A percentile compares a stretch with the other conserved stretches of the same genome.
Conservation (phyloP, 2,113 vertebrate genomes). For the Mystacornis crossleyi region DNA sequence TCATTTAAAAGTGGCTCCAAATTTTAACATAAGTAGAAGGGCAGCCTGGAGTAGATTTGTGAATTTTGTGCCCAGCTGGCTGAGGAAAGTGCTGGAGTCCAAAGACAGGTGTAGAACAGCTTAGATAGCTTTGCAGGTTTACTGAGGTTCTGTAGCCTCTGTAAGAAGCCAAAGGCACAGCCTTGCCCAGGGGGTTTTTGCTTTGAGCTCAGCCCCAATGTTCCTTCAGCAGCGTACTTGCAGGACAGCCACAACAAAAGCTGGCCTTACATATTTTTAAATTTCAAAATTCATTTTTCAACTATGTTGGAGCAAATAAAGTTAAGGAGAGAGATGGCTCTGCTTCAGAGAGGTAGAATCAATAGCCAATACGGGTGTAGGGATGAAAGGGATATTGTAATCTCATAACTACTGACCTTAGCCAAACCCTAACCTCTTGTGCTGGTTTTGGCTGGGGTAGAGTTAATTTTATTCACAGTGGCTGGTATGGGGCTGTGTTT, state of each 20-base stretch:
- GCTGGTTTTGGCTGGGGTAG: not conserved
- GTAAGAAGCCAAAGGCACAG: not conserved
- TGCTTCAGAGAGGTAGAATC: not conserved
- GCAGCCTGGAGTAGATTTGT: not conserved
- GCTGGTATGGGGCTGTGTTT: not conserved
- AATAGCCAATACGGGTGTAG: not conserved
- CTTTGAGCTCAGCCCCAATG: not conserved
- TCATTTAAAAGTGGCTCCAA: not conserved
- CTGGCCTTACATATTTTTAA: not conserved
- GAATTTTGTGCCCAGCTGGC: not conserved
- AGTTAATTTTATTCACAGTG: not conserved
- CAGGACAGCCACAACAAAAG: not conserved
- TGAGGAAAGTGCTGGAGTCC: not conserved
- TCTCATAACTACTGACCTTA: not conserved
- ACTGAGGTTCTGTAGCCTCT: not conserved
- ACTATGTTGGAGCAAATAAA: not conserved
- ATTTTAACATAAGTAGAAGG: not conserved
- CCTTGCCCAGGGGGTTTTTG: not conserved
- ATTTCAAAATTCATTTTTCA: not conserved
- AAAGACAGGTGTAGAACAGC: not conserved
- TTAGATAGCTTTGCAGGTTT: not conserved
- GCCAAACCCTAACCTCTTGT: not conserved
- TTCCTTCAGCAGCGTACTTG: not conserved
- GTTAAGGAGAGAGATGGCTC: not conserved
- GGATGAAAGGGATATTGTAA: not conserved